Evolutionary conservation across 2,797 vertebrate genomes (phyloP).

Genomic region (Myotis vivesi): DNA sequence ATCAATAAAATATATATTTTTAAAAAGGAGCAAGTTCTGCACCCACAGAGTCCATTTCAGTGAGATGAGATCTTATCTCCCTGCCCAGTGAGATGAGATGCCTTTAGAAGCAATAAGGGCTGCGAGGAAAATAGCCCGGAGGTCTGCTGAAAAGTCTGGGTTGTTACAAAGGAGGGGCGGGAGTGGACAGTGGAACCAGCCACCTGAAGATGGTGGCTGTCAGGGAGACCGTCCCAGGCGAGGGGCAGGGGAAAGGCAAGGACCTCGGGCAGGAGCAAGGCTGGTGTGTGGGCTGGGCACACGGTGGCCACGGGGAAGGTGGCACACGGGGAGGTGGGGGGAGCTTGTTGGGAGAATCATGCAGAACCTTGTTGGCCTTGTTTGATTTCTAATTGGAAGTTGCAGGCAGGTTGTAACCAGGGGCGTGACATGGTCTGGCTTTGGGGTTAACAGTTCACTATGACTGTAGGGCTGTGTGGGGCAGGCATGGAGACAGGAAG

Average conservation of each 20-base stretch:
- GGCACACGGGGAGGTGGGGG: neutral
- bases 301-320: neutral
- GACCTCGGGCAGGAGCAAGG: neutral
- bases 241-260: neutral
- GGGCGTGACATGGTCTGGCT: neutral
- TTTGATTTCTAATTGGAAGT: neutral
- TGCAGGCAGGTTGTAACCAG: neutral
- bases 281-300: neutral
- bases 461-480: neutral
- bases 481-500: neutral
- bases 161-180: neutral
- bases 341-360: rapidly evolving
- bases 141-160: neutral
- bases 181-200: too few species aligned
- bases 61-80: neutral
- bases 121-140: neutral
- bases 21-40: neutral
- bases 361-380: neutral
- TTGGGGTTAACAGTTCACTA: neutral
- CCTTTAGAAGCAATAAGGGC: neutral
- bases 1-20: too few species aligned
- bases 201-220: neutral
- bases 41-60: neutral
- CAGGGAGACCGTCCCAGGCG: too few species aligned
- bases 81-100: neutral